phyloP scores from a whole-genome alignment of 2,888 invertebrate species.

The Trachelus iudaicus region DNA sequence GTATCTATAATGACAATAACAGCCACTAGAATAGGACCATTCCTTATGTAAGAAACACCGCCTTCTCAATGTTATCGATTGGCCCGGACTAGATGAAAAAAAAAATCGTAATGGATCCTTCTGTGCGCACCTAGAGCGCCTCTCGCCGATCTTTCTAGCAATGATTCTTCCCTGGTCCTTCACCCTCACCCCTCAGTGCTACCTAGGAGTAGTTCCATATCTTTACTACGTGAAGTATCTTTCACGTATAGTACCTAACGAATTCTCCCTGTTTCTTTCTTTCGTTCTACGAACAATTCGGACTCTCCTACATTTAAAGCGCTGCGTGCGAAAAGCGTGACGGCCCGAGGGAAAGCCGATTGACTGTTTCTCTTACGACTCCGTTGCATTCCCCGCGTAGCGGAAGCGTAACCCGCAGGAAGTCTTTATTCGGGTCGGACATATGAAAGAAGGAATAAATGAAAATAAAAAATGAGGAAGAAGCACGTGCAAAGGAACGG shows the following conservation, averaged over 20 bases:
- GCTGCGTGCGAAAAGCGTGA: constrained; percentile 60
- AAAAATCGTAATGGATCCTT: constrained; percentile 21
- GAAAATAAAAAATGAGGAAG: not conserved
- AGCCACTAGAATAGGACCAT: constrained; percentile 26
- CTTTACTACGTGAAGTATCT: not conserved
- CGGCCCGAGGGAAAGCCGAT: constrained; percentile 59
- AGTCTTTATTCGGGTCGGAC: not conserved
- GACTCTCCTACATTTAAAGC: not conserved
- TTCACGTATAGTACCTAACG: not conserved
- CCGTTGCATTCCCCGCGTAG: not conserved
- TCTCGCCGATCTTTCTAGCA: not conserved
- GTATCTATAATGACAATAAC: constrained; percentile 42
- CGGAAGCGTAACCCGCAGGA: not conserved
- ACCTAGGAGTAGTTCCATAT: not conserved
- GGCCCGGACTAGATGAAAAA: constrained; percentile 5
- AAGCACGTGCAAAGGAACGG: constrained; percentile 7
- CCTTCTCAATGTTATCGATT: constrained; percentile 52
- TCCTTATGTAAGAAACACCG: constrained; percentile 37
- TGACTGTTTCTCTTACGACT: not conserved
- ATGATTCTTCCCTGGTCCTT: not conserved
- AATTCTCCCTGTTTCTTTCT: not conserved
- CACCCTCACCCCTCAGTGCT: not conserved
- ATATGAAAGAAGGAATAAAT: not conserved
- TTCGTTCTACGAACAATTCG: not conserved
- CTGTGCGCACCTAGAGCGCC: constrained; percentile 3